A percentile compares a stretch with the other conserved stretches of the same genome.
phyloP scores from a whole-genome alignment of 92 coral and sea anemone genomes.

The Plumapathes pennacea region DNA sequence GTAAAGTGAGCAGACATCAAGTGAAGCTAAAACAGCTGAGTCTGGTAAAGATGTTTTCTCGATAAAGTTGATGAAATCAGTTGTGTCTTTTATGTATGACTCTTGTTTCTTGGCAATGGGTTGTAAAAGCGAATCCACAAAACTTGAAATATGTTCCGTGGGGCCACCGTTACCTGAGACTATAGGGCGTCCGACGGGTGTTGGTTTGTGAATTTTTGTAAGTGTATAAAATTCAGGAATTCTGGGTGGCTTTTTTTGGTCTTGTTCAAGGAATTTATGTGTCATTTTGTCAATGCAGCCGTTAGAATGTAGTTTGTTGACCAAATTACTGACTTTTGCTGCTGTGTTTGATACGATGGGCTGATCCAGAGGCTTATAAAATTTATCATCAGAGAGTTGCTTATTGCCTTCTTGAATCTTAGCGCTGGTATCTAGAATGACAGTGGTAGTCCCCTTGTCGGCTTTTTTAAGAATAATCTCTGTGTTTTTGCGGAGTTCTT shows the following conservation, averaged over 20 bases:
- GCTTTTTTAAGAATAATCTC: constrained; percentile 16
- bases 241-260: constrained; percentile 23
- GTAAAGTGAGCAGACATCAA: constrained; percentile 8
- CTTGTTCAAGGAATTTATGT: constrained; percentile 7
- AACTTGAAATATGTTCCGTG: constrained; percentile 25
- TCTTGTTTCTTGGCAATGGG: constrained; percentile 44
- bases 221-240: constrained; percentile 51
- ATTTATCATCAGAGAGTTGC: constrained; percentile 10
- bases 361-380: constrained; percentile 21
- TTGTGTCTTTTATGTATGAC: constrained; percentile 26
- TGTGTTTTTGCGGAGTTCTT: constrained; percentile 5
- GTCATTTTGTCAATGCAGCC: constrained; percentile 31
- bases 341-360: constrained; percentile 34
- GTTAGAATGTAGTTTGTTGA: constrained; percentile 5
- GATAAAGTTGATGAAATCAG: constrained; percentile 23
- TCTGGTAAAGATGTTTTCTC: constrained; percentile 22
- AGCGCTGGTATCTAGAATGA: constrained; percentile 1
- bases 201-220: constrained; percentile 47
- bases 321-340: constrained; percentile 9
- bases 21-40: constrained; percentile 3
- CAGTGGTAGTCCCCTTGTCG: constrained; percentile 38
- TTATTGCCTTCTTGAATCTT: constrained; percentile 17
- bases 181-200: constrained; percentile 29
- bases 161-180: constrained; percentile 15
- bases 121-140: constrained; percentile 49